A percentile compares a stretch with the other conserved stretches of the same genome.
phyloP scores from a whole-genome alignment of 2,888 invertebrate genomes.

The Drosophila algonquin region DNA sequence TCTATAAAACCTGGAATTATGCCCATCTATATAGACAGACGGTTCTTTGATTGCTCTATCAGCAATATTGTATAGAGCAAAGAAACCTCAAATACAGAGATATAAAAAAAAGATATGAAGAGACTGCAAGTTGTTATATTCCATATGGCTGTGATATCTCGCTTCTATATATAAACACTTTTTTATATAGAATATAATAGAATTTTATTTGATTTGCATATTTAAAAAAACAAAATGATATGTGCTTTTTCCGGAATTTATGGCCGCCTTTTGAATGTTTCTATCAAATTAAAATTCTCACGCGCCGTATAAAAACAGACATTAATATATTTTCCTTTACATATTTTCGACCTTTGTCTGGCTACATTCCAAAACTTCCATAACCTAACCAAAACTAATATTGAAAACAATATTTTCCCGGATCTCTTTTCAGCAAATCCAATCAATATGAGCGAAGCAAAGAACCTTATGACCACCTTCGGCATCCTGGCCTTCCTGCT shows the following conservation, averaged over 20 bases:
- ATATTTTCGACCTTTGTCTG: constrained; percentile 41
- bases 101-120: constrained; percentile 16
- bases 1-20: constrained; percentile 61
- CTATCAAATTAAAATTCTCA: constrained; percentile 51
- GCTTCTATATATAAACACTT: constrained; percentile 39
- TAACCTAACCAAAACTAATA: constrained; percentile 30
- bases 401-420: constrained; percentile 12
- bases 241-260: constrained; percentile 61
- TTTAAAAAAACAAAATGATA: constrained; percentile 69
- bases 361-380: constrained; percentile 19
- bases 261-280: constrained; percentile 55
- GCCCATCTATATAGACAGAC: constrained; percentile 51
- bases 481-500: constrained; percentile 88
- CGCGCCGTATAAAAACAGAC: constrained; percentile 54
- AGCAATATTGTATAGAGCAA: constrained; percentile 16
- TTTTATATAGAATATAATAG: constrained; percentile 27
- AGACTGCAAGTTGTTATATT: constrained; percentile 44
- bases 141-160: constrained; percentile 42
- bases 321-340: constrained; percentile 15
- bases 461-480: constrained; percentile 89
- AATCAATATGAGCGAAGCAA: constrained; percentile 85
- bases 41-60: constrained; percentile 61
- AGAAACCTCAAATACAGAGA: constrained; percentile 17
- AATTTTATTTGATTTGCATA: constrained; percentile 65
- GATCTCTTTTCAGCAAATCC: constrained; percentile 37